phyloP scores from a whole-genome alignment of 2,888 invertebrate genomes.

The Crepidodera aurea region DNA sequence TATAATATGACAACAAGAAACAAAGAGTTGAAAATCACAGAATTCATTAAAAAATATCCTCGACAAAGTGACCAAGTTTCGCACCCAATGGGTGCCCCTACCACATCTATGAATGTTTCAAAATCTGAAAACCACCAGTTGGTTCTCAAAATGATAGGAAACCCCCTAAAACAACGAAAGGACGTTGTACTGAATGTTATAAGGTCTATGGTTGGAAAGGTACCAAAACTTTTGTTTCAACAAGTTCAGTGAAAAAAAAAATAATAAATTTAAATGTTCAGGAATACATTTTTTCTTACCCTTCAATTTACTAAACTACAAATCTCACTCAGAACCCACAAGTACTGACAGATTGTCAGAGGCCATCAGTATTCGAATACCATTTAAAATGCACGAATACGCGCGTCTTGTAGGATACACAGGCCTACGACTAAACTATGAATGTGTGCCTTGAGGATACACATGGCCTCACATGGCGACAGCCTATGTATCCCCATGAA shows the following conservation, averaged over 20 bases:
- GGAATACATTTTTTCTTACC: too few species aligned
- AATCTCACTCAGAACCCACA: conserved; percentile 3
- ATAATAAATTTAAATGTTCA: too few species aligned
- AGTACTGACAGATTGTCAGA: conserved; percentile 2
- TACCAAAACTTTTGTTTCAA: too few species aligned
- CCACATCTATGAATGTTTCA: too few species aligned
- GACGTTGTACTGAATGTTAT: too few species aligned
- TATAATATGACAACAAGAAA: conserved; percentile 21
- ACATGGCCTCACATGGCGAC: too few species aligned
- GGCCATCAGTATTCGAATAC: too few species aligned
- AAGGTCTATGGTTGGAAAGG: conserved; percentile 3
- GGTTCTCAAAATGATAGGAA: background rate
- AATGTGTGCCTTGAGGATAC: too few species aligned
- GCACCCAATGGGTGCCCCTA: conserved; percentile 9
- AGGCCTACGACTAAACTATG: too few species aligned
- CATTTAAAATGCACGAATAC: conserved; percentile 8
- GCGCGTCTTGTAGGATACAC: background rate
- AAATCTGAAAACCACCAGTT: too few species aligned
- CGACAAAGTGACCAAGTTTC: conserved; percentile 15
- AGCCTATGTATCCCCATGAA: too few species aligned
- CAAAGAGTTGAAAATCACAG: conserved; percentile 9
- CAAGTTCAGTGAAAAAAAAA: too few species aligned
- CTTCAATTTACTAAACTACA: background rate
- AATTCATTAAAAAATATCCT: conserved; percentile 17
- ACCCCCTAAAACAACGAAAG: background rate